These are phyloP conservation scores for Willisornis vidua DNA, from an alignment of 2,113 vertebrate genomes.

Conservation along the genomic window DNA sequence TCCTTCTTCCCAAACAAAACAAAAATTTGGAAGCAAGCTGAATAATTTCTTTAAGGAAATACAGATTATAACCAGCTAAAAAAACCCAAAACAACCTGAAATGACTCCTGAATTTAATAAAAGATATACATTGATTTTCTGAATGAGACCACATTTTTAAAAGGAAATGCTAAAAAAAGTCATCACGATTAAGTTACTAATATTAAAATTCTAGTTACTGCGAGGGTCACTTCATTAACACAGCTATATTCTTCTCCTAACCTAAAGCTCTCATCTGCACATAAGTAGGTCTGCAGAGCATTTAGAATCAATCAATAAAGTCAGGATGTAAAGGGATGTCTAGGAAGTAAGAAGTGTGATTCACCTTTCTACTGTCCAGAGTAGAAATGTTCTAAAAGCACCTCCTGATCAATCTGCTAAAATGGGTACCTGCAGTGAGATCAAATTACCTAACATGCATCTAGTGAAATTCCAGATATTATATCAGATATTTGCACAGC, in stretches of 20 bases:
- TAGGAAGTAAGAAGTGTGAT: background rate
- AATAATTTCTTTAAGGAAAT: background rate
- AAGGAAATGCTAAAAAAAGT: background rate
- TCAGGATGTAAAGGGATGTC: background rate
- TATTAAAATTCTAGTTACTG: background rate
- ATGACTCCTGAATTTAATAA: background rate
- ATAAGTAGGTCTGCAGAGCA: background rate
- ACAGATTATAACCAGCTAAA: background rate
- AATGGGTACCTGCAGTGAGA: background rate
- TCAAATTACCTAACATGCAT: background rate
- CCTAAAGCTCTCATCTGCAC: background rate
- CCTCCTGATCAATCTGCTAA: background rate
- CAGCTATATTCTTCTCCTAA: background rate
- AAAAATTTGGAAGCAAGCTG: background rate
- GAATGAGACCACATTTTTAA: background rate
- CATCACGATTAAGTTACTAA: background rate
- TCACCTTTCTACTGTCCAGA: background rate
- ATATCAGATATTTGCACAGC: background rate
- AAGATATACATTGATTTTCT: background rate
- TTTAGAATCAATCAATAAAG: fast-evolving
- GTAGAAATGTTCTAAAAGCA: background rate
- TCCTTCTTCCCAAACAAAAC: background rate
- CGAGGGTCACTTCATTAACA: slow-evolving; percentile 19
- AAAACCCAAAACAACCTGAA: background rate
- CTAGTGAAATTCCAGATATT: background rate